A percentile compares a stretch with the other conserved stretches of the same genome.
These are phyloP conservation scores for Hemaris fuciformis DNA, from an alignment of 2,888 invertebrate species.

Conservation along the genomic window DNA sequence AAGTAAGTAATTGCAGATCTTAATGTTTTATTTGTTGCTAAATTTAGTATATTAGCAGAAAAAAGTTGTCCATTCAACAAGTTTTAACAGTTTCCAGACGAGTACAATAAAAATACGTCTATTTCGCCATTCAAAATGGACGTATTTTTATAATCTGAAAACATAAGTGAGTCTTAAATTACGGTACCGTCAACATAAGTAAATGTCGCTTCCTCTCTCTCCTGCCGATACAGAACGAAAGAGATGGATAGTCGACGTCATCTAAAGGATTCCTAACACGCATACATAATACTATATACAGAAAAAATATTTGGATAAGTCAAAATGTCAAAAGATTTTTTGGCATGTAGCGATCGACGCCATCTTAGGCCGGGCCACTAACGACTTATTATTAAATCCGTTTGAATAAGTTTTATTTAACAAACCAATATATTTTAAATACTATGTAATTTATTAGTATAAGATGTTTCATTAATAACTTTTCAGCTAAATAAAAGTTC, in stretches of 20 bases:
- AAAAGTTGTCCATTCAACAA: neutral
- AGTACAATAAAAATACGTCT: neutral
- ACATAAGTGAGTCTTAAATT: neutral
- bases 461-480: too few species aligned
- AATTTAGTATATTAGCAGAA: neutral
- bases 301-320: slow-evolving; percentile 10
- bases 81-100: neutral
- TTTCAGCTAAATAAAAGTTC: too few species aligned
- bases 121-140: slow-evolving; percentile 1
- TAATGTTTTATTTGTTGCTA: too few species aligned
- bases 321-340: slow-evolving; percentile 13
- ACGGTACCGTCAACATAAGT: neutral
- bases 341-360: slow-evolving; percentile 13
- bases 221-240: neutral
- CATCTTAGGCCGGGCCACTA: neutral
- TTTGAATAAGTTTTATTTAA: too few species aligned
- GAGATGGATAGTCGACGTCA: neutral
- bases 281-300: slow-evolving; percentile 10
- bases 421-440: too few species aligned
- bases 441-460: too few species aligned
- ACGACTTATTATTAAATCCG: too few species aligned
- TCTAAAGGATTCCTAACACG: slow-evolving; percentile 4
- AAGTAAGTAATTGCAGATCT: neutral
- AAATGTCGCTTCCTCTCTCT: neutral
- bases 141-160: neutral